Percentiles rank a stretch among this genome's conserved stretches.
Evolutionary conservation across 2,888 invertebrate species (phyloP).

Genomic region (Gortyna flavago): DNA sequence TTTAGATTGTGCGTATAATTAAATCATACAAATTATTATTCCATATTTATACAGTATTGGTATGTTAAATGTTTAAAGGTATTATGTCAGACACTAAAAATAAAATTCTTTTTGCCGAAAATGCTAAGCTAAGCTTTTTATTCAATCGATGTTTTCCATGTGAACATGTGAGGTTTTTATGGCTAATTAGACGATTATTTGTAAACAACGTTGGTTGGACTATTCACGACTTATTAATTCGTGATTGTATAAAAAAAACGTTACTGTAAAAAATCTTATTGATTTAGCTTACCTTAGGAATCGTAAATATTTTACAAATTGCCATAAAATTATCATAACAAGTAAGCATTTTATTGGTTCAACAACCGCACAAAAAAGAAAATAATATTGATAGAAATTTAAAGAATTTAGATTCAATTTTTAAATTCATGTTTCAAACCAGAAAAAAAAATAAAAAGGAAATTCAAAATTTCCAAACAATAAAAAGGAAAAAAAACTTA

Average conservation of each 20-base stretch:
- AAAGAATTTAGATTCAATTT: background rate
- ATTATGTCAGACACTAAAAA: slow-evolving; percentile 23
- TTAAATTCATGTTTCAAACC: background rate
- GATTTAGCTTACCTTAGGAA: background rate
- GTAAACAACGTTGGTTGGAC: background rate
- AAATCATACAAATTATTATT: slow-evolving; percentile 11
- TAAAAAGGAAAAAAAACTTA: slow-evolving; percentile 39
- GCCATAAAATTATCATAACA: background rate
- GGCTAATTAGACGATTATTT: slow-evolving; percentile 18
- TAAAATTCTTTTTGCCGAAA: background rate
- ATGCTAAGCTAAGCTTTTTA: background rate
- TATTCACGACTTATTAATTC: slow-evolving; percentile 11
- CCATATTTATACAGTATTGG: slow-evolving; percentile 12
- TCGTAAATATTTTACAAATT: slow-evolving; percentile 6
- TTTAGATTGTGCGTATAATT: slow-evolving; percentile 25
- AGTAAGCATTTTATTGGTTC: background rate
- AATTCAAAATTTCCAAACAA: background rate
- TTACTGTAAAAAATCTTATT: slow-evolving; percentile 4
- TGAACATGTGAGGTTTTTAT: slow-evolving; percentile 9
- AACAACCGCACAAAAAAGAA: background rate
- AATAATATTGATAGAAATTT: background rate
- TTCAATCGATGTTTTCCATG: background rate
- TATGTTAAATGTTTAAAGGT: slow-evolving; percentile 32
- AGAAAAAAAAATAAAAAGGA: background rate
- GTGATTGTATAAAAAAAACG: background rate